phyloP scores from a whole-genome alignment of 2,888 invertebrate genomes.

The Dasysyrphus albostriatus region DNA sequence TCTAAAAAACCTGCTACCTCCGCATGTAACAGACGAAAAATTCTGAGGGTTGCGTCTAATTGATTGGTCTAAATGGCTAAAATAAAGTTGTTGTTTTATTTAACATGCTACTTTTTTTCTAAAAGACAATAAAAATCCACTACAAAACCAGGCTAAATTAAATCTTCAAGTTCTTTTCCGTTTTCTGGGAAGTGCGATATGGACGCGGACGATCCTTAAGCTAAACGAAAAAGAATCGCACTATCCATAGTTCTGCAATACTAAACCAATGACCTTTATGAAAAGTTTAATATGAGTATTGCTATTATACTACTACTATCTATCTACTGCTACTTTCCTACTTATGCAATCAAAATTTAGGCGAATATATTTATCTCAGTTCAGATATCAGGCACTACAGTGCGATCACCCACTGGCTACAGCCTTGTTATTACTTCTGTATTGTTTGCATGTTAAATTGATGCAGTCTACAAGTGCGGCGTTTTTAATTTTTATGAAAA shows the following conservation, averaged over 20 bases:
- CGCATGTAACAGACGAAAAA: no score
- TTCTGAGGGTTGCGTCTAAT: no score
- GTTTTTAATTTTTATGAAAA: not conserved
- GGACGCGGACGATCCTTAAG: not conserved
- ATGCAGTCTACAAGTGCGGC: slow-evolving; percentile 25
- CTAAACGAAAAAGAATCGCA: not conserved
- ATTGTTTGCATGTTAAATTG: slow-evolving; percentile 31
- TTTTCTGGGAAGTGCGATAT: no score
- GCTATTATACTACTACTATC: no score
- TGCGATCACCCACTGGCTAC: not conserved
- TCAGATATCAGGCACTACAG: not conserved
- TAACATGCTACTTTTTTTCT: no score
- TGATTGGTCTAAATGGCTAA: no score
- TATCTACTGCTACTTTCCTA: not conserved
- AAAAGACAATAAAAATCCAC: no score
- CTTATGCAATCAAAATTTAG: not conserved
- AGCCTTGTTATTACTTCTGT: not conserved
- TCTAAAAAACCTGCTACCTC: no score
- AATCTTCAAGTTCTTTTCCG: no score
- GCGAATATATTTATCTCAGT: not conserved
- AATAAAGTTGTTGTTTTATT: no score
- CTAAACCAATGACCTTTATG: not conserved
- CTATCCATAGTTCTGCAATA: no score
- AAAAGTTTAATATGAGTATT: not conserved
- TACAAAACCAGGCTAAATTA: no score